Evolutionary conservation across 2,113 vertebrate genomes (phyloP).

Genomic region (Tretioscincus oriximinensis): DNA sequence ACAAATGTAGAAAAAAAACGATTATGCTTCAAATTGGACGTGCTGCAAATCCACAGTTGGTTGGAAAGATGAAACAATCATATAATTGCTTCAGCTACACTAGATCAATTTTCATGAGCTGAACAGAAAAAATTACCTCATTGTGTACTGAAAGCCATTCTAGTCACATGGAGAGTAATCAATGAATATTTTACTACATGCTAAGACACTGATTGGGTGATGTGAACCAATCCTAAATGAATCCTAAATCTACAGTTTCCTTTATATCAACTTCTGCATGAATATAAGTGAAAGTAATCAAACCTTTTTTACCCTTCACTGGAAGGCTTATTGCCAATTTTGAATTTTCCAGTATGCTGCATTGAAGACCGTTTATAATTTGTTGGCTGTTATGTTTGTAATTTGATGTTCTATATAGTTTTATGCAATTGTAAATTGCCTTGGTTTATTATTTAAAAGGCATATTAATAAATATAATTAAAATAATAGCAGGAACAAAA

Average conservation of each 20-base stretch:
- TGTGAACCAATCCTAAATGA: background rate
- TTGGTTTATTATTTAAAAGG: too few species aligned
- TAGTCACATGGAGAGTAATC: conserved; percentile 15
- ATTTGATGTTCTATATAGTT: too few species aligned
- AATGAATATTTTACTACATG: background rate
- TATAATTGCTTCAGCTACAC: conserved; percentile 12
- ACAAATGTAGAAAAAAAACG: background rate
- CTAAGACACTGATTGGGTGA: background rate
- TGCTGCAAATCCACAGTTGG: background rate
- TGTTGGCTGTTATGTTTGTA: too few species aligned
- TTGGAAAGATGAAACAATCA: conserved; percentile 13
- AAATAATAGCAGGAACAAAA: too few species aligned
- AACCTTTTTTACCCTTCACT: background rate
- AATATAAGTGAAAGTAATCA: background rate
- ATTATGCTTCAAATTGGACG: background rate
- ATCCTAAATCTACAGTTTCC: background rate
- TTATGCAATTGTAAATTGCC: too few species aligned
- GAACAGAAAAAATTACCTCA: background rate
- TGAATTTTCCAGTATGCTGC: background rate
- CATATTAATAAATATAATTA: too few species aligned
- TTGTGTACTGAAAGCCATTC: conserved; percentile 8
- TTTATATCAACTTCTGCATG: background rate
- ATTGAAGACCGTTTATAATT: background rate
- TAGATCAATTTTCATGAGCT: conserved; percentile 28
- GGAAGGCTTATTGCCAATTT: background rate